phyloP scores from a whole-genome alignment of 1,140 invertebrate genomes.

The Piezodorus guildinii region DNA sequence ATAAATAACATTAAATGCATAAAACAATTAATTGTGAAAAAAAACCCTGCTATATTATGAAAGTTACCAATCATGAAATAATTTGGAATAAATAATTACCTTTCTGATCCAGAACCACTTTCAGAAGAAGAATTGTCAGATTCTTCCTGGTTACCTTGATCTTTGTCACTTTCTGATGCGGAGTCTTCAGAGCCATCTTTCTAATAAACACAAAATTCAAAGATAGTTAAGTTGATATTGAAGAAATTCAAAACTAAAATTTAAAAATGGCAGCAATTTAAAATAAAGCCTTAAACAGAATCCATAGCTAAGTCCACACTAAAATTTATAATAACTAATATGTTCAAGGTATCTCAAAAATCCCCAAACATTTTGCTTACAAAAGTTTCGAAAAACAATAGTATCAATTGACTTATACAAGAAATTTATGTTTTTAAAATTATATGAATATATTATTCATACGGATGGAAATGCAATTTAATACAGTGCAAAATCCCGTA shows the following conservation, averaged over 20 bases:
- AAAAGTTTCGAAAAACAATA: too few relatives aligned
- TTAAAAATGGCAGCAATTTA: background rate
- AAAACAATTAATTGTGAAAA: too few relatives aligned
- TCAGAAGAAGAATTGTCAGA: slow-evolving; percentile 24
- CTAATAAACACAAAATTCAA: background rate
- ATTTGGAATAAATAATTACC: slow-evolving; percentile 15
- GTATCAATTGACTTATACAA: too few relatives aligned
- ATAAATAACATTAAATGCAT: too few relatives aligned
- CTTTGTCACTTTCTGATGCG: slow-evolving; percentile 27
- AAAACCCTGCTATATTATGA: too few relatives aligned
- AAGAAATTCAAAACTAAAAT: background rate
- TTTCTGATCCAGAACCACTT: slow-evolving; percentile 27
- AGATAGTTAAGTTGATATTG: background rate
- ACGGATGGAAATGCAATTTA: too few relatives aligned
- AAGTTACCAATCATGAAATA: too few relatives aligned
- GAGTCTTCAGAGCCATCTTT: slow-evolving; percentile 29
- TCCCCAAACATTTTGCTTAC: too few relatives aligned
- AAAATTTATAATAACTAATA: background rate
- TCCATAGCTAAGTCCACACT: background rate
- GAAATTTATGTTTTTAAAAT: too few relatives aligned
- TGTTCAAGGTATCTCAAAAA: too few relatives aligned
- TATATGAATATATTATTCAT: too few relatives aligned
- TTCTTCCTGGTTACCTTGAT: slow-evolving; percentile 21
- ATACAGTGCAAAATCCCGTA: too few relatives aligned
- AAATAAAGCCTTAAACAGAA: background rate